These are phyloP conservation scores for Aldabrachelys gigantea DNA, from an alignment of 2,113 vertebrate genomes.

Conservation along the genomic window DNA sequence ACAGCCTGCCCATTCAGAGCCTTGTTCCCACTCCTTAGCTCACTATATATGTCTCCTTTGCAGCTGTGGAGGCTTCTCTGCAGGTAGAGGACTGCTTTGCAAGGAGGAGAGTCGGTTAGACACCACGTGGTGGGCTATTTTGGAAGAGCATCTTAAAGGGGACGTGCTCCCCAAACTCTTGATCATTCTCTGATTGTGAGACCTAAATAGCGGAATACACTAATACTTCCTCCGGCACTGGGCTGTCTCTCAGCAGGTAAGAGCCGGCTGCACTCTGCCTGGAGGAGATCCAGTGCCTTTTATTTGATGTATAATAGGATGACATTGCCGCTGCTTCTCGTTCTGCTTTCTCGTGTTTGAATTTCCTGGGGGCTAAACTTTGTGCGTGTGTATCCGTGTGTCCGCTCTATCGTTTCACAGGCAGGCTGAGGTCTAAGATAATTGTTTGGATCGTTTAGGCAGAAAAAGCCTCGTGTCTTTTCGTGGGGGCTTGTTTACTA, in stretches of 20 bases:
- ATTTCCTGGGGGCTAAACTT: neutral
- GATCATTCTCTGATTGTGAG: neutral
- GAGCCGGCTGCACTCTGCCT: neutral
- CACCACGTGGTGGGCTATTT: neutral
- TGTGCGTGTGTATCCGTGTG: neutral
- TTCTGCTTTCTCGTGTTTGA: neutral
- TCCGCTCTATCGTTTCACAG: too few species aligned
- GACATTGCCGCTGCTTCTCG: neutral
- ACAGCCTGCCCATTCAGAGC: neutral
- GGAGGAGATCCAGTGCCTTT: too few species aligned
- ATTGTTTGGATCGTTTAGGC: neutral
- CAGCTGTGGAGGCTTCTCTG: neutral
- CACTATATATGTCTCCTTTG: neutral
- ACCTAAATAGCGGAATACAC: neutral
- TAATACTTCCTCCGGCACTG: neutral
- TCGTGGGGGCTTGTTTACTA: neutral
- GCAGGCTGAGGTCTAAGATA: neutral
- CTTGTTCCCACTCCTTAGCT: neutral
- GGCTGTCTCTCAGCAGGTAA: neutral
- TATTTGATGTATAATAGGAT: neutral
- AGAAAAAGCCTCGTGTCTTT: neutral
- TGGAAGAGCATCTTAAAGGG: neutral
- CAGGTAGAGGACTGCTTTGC: neutral
- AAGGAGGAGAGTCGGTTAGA: neutral
- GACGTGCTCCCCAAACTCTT: neutral